Base-by-base conservation (phyloP, 1,140 invertebrate species). In the Tribolium madens region DNA sequence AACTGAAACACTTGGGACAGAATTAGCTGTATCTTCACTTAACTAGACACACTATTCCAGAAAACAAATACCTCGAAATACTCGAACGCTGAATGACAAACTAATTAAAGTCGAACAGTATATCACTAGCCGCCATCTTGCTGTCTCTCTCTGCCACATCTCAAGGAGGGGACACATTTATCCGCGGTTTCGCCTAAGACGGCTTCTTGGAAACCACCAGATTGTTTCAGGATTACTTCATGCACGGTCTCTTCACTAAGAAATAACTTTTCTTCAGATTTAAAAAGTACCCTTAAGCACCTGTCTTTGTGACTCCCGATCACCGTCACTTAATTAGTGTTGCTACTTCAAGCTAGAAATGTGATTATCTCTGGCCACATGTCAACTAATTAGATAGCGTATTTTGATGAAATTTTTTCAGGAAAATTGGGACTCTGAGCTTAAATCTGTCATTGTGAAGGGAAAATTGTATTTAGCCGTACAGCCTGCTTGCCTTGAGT, bases 71-170 rank as follows among this genome's bases (percentile, higher is more conserved):
- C 76, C 75, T 74, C 53, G 75, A 76, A 76, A 74, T 76, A 77
- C 75, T 77, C 75, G 77, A 79, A 79, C 74, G 52, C 48, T 77
- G 75, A 79, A 79, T 79, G 78, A 79, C 78, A 77, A 79, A 79
- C 78, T 79, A 79, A 79, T 79, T 79, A 79, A 79, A 79, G 78
- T 77, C 75, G 70, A 68, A 77, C 75, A 79, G 70, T 79, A 77
- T 77, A 79, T 79, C 78, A 77, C 75, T 50, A 68, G 68, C 77
- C 47, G 42, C 52, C 42, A 60, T 64, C 17, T 68, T 26, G 46
- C 6, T 47, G 21, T 75, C 77, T 75, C 64, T 13, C 42, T 78
- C 50, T 64, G 26, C 9, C 47, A 18, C n/a, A 48, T 48, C 36
- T 52, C 21, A 46, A 26, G 69, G 68, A 74, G 68, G 26, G 57